phyloP scores from a whole-genome alignment of 2,797 vertebrate genomes.

The Spinibarbus caldwelli region DNA sequence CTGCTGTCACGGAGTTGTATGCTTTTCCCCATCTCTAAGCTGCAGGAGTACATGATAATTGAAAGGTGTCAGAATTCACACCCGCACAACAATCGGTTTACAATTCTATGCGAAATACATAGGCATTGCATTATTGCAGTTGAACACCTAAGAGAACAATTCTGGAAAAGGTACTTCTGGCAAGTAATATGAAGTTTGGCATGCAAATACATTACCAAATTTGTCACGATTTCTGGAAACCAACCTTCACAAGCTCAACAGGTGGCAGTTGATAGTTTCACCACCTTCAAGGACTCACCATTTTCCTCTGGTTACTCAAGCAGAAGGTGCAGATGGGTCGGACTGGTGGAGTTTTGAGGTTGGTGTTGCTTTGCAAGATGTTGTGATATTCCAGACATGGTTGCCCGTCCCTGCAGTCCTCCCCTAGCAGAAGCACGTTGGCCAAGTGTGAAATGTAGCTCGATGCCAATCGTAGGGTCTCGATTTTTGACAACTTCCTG shows the following conservation, averaged over 20 bases:
- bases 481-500: constrained; percentile 90
- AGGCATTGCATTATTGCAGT: not conserved
- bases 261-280: not conserved
- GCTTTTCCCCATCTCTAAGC: constrained; percentile 81
- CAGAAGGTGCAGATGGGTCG: constrained; percentile 92
- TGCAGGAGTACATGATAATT: constrained; percentile 66
- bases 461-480: constrained; percentile 89
- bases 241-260: not conserved
- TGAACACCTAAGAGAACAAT: not conserved
- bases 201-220: not conserved
- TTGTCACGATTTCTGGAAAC: not conserved
- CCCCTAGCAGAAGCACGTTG: constrained; percentile 84
- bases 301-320: constrained; percentile 86
- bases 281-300: constrained; percentile 74
- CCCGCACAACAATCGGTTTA: not conserved
- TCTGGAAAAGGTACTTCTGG: not conserved
- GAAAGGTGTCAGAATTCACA: constrained; percentile 40
- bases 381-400: constrained; percentile 79
- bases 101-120: not conserved
- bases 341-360: constrained; percentile 66
- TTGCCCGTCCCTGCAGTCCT: constrained; percentile 76
- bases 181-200: not conserved
- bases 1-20: constrained; percentile 68
- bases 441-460: constrained; percentile 92
- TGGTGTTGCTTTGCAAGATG: constrained; percentile 67